Conservation (phyloP, 1,140 invertebrate genomes). For the Hermatobates lingyangjiaoensis region DNA sequence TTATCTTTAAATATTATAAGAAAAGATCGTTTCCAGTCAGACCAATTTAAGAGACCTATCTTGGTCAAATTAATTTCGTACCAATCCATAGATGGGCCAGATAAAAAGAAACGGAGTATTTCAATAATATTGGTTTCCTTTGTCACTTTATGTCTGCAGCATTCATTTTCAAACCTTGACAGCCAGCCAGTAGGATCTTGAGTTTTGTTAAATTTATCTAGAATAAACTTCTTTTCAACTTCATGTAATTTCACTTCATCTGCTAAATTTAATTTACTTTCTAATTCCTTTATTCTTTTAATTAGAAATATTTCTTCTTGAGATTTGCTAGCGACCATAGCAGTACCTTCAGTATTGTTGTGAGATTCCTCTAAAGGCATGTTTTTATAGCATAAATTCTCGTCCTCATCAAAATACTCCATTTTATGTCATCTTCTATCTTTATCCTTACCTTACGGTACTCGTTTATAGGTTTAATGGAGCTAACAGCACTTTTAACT, state of each 20-base stretch:
- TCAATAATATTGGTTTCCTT: neutral
- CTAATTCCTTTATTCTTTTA: neutral
- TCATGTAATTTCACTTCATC: neutral
- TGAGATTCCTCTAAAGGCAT: neutral
- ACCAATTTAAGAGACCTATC: neutral
- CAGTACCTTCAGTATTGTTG: neutral
- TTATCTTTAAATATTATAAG: neutral
- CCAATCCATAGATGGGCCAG: neutral
- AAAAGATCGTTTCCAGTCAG: neutral
- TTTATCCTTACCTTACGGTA: neutral
- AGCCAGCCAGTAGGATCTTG: neutral
- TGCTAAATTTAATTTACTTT: neutral
- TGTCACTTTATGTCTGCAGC: neutral
- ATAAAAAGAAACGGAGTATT: neutral
- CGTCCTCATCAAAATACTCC: neutral
- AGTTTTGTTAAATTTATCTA: conserved; percentile 1
- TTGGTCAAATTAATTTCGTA: neutral
- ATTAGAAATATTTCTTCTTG: neutral
- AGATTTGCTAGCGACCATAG: neutral
- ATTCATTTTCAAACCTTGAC: conserved; percentile 1
- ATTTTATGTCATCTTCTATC: conserved; percentile 1
- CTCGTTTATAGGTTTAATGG: neutral
- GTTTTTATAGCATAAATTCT: conserved; percentile 1
- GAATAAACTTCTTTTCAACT: neutral
- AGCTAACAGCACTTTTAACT: neutral